Evolutionary conservation across 2,113 vertebrate species (phyloP), one percentile per base, ranked within the genome.

Genomic region (Serinus canaria): DNA sequence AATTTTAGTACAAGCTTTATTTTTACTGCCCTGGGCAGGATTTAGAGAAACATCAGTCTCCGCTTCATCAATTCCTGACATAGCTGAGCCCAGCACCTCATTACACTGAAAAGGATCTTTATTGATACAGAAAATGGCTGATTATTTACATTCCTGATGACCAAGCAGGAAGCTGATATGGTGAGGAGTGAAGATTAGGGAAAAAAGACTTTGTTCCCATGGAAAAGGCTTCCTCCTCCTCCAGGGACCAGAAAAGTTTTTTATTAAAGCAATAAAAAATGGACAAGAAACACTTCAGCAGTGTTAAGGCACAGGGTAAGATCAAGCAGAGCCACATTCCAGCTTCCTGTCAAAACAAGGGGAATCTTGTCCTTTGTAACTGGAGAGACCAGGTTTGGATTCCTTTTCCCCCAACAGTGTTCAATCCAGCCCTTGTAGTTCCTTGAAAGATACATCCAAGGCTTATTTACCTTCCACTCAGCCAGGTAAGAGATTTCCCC

Each of bases 1-100:
- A 94, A 90, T 90, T 31, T 93, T 92, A 88, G 56, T 91, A 88
- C 13, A 68, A 55, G 44, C 23, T 91, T 85, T 70, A 84, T 78
- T 89, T 92, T 91, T 64, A 85, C 50, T 94, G 83, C 47, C n/a
- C 13, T 83, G 11, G 59, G 73, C 69, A 90, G 69, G 84, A 79
- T 93, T 96, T 91, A 53, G 39, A 75, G 63, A 89, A 92, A 76
- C 1, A 2, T 88, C 89, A 79, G 59, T 56, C 46, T 80, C 59
- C 0, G 21, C 59, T 83, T 91, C 73, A 79, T 84, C 75, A 87
- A 64, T 55, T 87, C 58, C 44, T 92, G 62, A 28, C 44, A 63
- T 9, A 90, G 62, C 12, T 89, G 79, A 95, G 69, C 52, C 49
- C 39, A 91, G 62, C 64, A 94, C 74, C 55, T 89, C 63, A 41